Base-by-base conservation (phyloP, 1,140 invertebrate species). In the Bombus balteatus region DNA sequence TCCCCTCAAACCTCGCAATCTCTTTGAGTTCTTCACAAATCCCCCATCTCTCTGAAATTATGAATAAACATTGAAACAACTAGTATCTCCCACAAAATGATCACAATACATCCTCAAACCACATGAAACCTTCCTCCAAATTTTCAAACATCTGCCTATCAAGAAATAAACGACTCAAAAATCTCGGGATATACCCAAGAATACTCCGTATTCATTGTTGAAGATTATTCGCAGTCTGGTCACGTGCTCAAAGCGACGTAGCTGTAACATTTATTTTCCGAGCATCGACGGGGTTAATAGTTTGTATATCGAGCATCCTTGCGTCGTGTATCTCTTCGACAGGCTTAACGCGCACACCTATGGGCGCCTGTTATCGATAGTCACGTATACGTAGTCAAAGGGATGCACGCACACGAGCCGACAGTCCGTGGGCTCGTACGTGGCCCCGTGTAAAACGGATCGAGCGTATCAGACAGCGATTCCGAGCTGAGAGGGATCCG, bases 401-500 rank as follows among this genome's bases (percentile, higher is more conserved):
- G 84, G 79, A 81, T 85, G 71, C 78, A 74, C 83, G 57, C 71
- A 59, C 82, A 84, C 47, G 9, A n/a, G 9, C 13, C 25, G 18
- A 53, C 39, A 28, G n/a, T 18, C 28, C 9, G 68, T 72, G n/a
- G 53, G 39, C 47, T 70, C 28, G 81, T 77, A 83, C 74, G 85
- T 77, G 66, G 72, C 66, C 10, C 37, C 12, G 73, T 83, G 81
- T 87, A 87, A 79, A 79, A 75, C 74, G 89, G 76, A 77, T 90
- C 86, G 85, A 85, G 88, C 81, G 70, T 79, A 86, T 80, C 80
- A 86, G 92, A 91, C 90, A 93, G 90, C 89, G 92, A 94, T 94
- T 94, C 92, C 83, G 86, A 75, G 90, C 87, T 93, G 93, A 95
- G 92, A 94, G 93, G 92, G 91, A 95, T 95, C 89, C 94, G 91